A percentile compares a stretch with the other conserved stretches of the same genome.
Evolutionary conservation across 2,888 invertebrate species (phyloP).

Genomic region (Caenorhabditis angaria): DNA sequence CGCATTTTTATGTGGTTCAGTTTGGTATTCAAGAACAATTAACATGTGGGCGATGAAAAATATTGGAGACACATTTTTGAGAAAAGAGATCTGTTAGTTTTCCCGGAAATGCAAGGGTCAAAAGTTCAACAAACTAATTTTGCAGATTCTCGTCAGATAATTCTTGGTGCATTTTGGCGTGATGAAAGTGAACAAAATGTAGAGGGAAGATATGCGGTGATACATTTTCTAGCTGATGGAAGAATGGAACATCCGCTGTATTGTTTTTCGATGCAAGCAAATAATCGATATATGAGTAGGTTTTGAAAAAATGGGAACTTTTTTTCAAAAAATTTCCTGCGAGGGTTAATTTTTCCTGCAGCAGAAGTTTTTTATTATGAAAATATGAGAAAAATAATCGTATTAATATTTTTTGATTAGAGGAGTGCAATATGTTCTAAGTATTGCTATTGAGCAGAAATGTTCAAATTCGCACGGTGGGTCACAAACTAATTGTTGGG

Average conservation of each 20-base stretch:
- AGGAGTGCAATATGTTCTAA: too few relatives aligned
- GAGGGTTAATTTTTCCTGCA: too few relatives aligned
- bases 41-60: conserved; percentile 72
- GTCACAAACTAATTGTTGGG: too few relatives aligned
- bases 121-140: not conserved
- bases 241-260: conserved; percentile 65
- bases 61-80: conserved; percentile 65
- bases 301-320: too few relatives aligned
- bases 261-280: conserved; percentile 51
- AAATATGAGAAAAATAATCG: too few relatives aligned
- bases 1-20: conserved; percentile 54
- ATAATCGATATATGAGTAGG: conserved; percentile 46
- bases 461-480: too few relatives aligned
- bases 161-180: conserved; percentile 68
- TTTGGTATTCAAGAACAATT: conserved; percentile 65
- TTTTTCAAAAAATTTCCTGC: too few relatives aligned
- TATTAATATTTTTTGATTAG: too few relatives aligned
- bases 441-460: too few relatives aligned
- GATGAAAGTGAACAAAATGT: conserved; percentile 64
- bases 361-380: too few relatives aligned
- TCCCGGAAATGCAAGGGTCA: not conserved
- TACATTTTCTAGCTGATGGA: conserved; percentile 68
- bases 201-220: conserved; percentile 64
- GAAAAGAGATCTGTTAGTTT: conserved; percentile 58
- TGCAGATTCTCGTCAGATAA: conserved; percentile 59